Conservation (phyloP, 2,797 vertebrate genomes). For the Gallinago stenura region DNA sequence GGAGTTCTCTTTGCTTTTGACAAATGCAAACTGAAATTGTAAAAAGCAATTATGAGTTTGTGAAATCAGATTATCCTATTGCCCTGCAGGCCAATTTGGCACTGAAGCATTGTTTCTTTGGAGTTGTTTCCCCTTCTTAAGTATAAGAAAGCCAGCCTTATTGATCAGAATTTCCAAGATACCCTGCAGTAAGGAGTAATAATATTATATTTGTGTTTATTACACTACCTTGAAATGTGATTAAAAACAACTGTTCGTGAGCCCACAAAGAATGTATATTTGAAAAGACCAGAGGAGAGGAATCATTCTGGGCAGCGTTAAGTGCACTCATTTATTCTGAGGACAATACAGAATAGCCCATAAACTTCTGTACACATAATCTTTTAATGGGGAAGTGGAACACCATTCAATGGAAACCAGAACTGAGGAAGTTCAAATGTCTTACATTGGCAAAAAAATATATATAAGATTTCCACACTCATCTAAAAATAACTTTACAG, state of each 20-base stretch:
- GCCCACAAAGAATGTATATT: not conserved
- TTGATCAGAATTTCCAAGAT: conserved; percentile 55
- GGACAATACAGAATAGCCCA: not conserved
- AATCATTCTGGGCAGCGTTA: not conserved
- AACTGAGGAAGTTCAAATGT: not conserved
- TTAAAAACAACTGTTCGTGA: conserved; percentile 6
- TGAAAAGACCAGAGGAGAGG: not conserved
- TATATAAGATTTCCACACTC: not conserved
- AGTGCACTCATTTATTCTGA: not conserved
- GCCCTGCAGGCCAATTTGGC: conserved; percentile 47
- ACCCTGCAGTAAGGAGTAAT: conserved; percentile 29
- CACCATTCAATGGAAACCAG: not conserved
- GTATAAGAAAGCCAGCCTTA: conserved; percentile 27
- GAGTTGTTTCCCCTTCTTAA: conserved; percentile 29
- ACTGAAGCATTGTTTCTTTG: conserved; percentile 36
- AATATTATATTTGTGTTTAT: conserved; percentile 41
- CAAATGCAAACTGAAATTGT: conserved; percentile 37
- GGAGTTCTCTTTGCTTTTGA: conserved; percentile 49
- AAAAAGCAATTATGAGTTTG: conserved; percentile 56
- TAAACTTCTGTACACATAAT: not conserved
- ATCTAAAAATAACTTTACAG: not conserved
- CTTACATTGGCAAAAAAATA: not conserved
- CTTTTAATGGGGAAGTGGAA: not conserved
- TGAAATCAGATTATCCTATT: conserved; percentile 52
- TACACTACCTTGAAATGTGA: conserved; percentile 33